Evolutionary conservation across 1,140 invertebrate genomes (phyloP), one percentile per base, ranked within the genome.

Genomic region (Glomeris maerens): DNA sequence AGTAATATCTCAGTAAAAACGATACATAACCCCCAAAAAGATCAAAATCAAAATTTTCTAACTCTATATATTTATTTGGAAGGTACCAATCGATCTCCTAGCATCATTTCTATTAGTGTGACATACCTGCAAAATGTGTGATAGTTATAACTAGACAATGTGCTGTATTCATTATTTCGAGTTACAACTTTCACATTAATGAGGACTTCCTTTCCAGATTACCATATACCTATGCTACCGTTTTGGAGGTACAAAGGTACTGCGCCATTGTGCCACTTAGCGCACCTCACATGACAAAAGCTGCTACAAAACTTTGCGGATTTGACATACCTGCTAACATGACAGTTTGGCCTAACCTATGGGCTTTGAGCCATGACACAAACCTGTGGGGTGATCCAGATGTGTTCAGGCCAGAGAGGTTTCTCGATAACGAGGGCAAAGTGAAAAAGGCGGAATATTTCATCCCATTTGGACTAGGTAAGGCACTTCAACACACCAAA

Each of bases 341-440:
- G 10, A 13, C 17, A 10, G 17, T 17, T 36, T 17, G 10, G 10
- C 52, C 52, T 0, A 78, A 78, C 54, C 62, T 76, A 4, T 62
- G 65, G 26, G 67, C 59, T 5, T 61, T 77, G 38, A 71, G 79
- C 54, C 64, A 58, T 44, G 74, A 79, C 60, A 65, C 70, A 13
- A 65, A 71, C 0, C 52, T 74, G 0, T 87, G 82, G 76, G 70
- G 72, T 0, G 74, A 85, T 58, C 81, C 84, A 0, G 69, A 81
- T 38, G 66, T 68, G 21, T 86, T 84, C 55, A 67, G 74, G 1
- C 83, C 83, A 0, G 80, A 83, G 56, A 66, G 83, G 49, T 74
- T 72, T 65, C 54, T 74, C 7, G 52, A 60, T 20, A 45, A 56
- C n/a, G 58, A 60, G 26, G 65, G 65, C 0, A 38, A 45, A 21